Evolutionary conservation across 2,888 invertebrate genomes (phyloP), one percentile per base, ranked within the genome.

Genomic region (Tridacna crocea): DNA sequence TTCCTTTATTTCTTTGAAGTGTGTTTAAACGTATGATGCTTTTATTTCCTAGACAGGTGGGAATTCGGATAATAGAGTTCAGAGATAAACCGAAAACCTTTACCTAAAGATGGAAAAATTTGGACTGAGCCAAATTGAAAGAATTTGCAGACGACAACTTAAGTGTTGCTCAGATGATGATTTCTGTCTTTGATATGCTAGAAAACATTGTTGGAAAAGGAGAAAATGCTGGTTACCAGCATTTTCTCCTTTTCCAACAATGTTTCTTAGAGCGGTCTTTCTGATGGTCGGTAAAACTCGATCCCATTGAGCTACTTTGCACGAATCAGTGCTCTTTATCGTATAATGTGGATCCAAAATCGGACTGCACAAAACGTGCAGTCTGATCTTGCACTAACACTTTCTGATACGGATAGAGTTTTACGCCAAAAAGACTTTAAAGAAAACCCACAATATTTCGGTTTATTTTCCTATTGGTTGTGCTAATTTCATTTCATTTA

Each of bases 1-100:
- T 24, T 65, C 26, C 22, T 22, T 8, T 26, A 24, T 22, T 27
- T 65, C 27, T 65, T 26, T 65, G 8, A 15, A 26, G 26, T 26
- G 27, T 27, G 26, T 26, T 65, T 65, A 26, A 26, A 10, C 26
- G 26, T 26, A 46, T 66, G 46, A 27, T 66, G 36, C 11, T 36
- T 10, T 66, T 46, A 46, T 46, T 66, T 46, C 46, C 66, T 46
- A 27, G 66, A 12, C 66, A 66, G 66, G 66, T 66, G 66, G 46
- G 46, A 19, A n/a, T 36, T 15, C n/a, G 46, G 66, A 46, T 66
- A 36, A 66, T 19, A 46, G 46, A n/a, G 66, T 66, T 66, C 66
- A 46, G 19, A 8, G 46, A 15, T 36, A 66, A 36, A 55, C 66
- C 46, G 24, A 46, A 46, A 66, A n/a, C 13, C 46, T n/a, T 26